These are phyloP conservation scores for Poeciliopsis presidionis DNA, from an alignment of 2,797 vertebrate genomes.

Conservation along the genomic window DNA sequence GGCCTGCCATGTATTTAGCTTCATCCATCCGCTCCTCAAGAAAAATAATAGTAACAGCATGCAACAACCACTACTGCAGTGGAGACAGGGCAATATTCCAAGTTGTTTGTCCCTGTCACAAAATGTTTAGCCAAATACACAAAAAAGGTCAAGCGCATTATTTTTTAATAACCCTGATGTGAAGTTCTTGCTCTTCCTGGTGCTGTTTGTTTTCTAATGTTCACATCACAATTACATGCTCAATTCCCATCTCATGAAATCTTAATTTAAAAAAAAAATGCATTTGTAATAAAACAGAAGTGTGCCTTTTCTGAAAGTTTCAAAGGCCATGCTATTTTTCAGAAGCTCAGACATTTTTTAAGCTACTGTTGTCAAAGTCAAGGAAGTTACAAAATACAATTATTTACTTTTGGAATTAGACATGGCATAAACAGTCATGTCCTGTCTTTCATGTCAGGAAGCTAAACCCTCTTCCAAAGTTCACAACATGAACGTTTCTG, in stretches of 20 bases:
- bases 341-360: neutral
- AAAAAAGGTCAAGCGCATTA: no score
- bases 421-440: conserved; percentile 1
- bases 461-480: conserved; percentile 26
- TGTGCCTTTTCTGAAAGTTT: neutral
- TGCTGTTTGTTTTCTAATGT: neutral
- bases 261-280: neutral
- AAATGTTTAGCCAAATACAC: neutral
- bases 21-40: neutral
- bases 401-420: conserved; percentile 7
- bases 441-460: conserved; percentile 18
- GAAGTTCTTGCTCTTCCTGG: neutral
- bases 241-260: neutral
- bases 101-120: neutral
- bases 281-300: neutral
- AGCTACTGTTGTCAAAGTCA: neutral
- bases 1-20: neutral
- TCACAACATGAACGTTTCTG: conserved; percentile 20
- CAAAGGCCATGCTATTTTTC: neutral
- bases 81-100: neutral
- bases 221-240: neutral
- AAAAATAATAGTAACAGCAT: neutral
- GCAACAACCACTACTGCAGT: neutral
- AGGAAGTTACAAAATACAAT: neutral
- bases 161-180: neutral